Base-by-base conservation (phyloP, 1,140 invertebrate species). In the Papilio glaucus region DNA sequence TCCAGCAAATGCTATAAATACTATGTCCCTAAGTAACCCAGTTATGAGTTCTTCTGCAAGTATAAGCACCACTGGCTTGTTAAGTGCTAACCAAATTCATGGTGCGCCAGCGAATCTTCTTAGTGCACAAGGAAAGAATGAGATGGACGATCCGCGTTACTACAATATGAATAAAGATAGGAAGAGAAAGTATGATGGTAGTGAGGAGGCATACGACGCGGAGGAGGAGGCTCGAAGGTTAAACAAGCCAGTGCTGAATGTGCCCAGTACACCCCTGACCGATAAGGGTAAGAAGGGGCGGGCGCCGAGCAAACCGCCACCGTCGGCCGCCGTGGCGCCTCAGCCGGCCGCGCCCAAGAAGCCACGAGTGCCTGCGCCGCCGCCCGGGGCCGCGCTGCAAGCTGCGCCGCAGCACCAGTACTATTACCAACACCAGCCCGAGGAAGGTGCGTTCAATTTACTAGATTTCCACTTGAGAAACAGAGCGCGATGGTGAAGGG, bases 101-200 rank as follows among this genome's bases (percentile, higher is more conserved):
- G 85, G 83, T 13, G 79, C 87, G 49, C 81, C 85, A 53, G 60
- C 78, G 84, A 94, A 73, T 93, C 78, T 90, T 49, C 85, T 91
- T 62, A 79, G 77, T 71, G 85, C 81, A 72, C 90, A 85, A 79
- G 74, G 81, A 76, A 94, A 91, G 85, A 92, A 81, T 45, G 80
- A 94, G 67, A 88, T 95, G 77, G 95, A 96, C 77, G 96, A 96
- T 89, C 95, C 96, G 1, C 91, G 96, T 24, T 96, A 96, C 82
- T 96, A 96, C 86, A 95, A 95, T n/a, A 87, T 96, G 67, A 95
- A 95, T 26, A 96, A 96, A 79, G 95, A 96, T 77, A 92, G 96
- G 39, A 96, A 96, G 80, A 94, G 95, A 71, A 95, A 94, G 77
- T 96, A 95, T 71, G 95, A 96, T 77, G 96, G 95, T 49, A 95